Conservation (phyloP, 2,113 vertebrate species). For the Dendropsophus ebraccatus region DNA sequence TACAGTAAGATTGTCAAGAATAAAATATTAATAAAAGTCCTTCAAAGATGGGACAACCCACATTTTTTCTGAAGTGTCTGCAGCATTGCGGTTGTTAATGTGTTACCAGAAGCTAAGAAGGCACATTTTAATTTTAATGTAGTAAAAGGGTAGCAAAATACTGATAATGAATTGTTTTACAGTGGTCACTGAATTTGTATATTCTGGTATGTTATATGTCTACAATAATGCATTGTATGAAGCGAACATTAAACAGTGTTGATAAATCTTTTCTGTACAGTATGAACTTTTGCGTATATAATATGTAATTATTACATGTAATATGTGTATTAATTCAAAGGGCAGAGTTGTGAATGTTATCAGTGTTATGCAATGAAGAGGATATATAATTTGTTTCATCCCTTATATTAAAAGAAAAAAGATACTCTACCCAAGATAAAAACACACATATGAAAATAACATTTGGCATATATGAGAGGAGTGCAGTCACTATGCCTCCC, state of each 20-base stretch:
- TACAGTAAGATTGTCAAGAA: slow-evolving; percentile 58
- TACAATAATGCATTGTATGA: neutral
- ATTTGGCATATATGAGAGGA: neutral
- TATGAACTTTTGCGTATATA: neutral
- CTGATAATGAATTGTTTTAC: slow-evolving; percentile 45
- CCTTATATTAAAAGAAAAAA: too few species aligned
- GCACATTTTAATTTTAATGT: slow-evolving; percentile 15
- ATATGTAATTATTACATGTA: too few species aligned
- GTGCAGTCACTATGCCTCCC: neutral
- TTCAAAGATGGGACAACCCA: slow-evolving; percentile 32
- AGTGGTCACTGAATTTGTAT: slow-evolving; percentile 51
- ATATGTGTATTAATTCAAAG: neutral
- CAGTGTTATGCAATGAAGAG: neutral
- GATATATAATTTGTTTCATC: neutral
- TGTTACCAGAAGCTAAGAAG: slow-evolving; percentile 27
- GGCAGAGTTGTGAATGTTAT: neutral
- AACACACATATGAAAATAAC: neutral
- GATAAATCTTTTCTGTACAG: neutral
- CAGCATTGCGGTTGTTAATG: slow-evolving; percentile 15
- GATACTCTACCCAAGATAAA: neutral
- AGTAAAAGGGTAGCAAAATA: slow-evolving; percentile 27
- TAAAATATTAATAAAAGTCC: slow-evolving; percentile 46
- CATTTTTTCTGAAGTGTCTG: neutral
- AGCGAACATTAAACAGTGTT: neutral
- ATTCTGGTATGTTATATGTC: neutral